Evolutionary conservation across 1,140 invertebrate genomes (phyloP), one percentile per base, ranked within the genome.

Genomic region (Calliopsis andreniformis): DNA sequence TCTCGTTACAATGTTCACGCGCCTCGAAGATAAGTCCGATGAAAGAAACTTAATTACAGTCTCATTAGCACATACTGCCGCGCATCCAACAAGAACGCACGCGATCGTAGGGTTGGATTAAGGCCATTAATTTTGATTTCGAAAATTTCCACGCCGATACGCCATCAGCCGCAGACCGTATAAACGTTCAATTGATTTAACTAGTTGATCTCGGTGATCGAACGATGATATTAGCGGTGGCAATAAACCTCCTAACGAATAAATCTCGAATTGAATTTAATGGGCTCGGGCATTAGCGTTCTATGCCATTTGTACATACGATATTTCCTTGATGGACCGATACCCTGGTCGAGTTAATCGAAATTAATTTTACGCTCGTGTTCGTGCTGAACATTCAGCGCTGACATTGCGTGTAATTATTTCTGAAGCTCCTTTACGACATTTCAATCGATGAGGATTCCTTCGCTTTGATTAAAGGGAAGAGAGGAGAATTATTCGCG

Each of bases 21-120:
- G 5, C 28, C 23, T 6, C 3, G 25, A 18, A 16, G 66, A 68
- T 68, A 56, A 56, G n/a, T 1, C 18, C 0, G 3, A 6, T 18
- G 35, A 6, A 43, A 23, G 51, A 68, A 45, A 20, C 51, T 69
- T 56, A 56, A 69, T 69, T 69, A 43, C 51, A 56, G 14, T 3
- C 51, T 69, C 35, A 51, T 69, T 69, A 56, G 51, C 28, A 16
- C 35, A 35, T 23, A 14, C 6, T 25, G 16, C 6, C n/a, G 32
- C n/a, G 28, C 8, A 30, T 3, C 8, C 12, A n/a, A 12, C 12
- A 20, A 23, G 18, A 68, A 69, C 5, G 20, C 10, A 58, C 25
- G 53, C 66, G 51, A 56, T 56, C 25, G 23, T 0, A 8, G 8
- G 42, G n/a, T 7, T n/a, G n/a, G 51, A 56, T 68, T 68, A 56